Evolutionary conservation across 2,113 vertebrate genomes (phyloP), one percentile per base, ranked within the genome.

Genomic region (Saimiri boliviensis): DNA sequence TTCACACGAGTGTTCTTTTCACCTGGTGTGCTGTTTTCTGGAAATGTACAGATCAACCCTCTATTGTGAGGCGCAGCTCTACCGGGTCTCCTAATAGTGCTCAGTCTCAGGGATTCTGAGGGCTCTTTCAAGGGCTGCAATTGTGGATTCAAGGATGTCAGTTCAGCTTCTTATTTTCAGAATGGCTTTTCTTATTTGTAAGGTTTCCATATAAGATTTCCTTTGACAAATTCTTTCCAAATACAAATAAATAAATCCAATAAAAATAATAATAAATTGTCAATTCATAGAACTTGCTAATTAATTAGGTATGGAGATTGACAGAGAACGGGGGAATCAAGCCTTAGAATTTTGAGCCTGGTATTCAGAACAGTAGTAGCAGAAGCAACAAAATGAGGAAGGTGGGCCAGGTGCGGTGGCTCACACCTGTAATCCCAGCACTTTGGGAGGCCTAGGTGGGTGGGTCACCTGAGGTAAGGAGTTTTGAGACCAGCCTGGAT

Each of bases 161-260:
- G 19, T 45, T 80, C 25, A 45, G 35, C 23, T 16, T n/a, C 37
- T 76, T 68, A 32, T 66, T 71, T 52, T 12, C 76, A 54, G 49
- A 70, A 30, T 6, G 81, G 7, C 21, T 21, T 88, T 90, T 70
- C 70, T 52, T 73, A 81, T 7, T 25, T 60, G 49, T 4, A 27
- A 42, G 25, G 1, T 5, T 77, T 83, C 66, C 12, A 20, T 74
- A 32, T 79, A 27, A 47, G 35, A 71, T 87, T 88, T 85, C 58
- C 32, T 91, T 45, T 49, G 49, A 54, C 42, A 81, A 54, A 76
- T 30, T 2, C 7, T 23, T 71, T 88, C 23, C 60, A 40, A 6
- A 91, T 45, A 35, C 30, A 85, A 94, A 60, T 5, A 77, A 91
- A 86, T 49, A 74, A 84, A 52, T 63, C 13, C 42, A 88, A 80